Base-by-base conservation (phyloP, 1,140 invertebrate genomes). In the Atta colombica region DNA sequence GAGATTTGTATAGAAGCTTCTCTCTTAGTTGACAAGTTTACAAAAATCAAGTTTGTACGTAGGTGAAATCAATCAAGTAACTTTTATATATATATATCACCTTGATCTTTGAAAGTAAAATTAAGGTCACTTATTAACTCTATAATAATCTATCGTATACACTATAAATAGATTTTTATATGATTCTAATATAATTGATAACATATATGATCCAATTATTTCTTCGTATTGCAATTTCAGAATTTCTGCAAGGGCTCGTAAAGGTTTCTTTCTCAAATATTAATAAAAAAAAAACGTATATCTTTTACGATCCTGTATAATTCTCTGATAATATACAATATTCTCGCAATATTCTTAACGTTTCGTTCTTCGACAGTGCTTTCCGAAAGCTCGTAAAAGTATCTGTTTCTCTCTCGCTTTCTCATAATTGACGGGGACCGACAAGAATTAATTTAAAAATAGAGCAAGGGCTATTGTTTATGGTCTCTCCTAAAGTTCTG, bases 331-430 rank as follows among this genome's bases (percentile, higher is more conserved):
- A 60, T n/a, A 58, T 21, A 58, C 55, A 21, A 8, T 53, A 6
- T 21, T 6, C 18, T 3, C 25, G 18, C 5, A 35, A 78, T 65
- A 14, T 45, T 45, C 25, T 35, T 25, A 0, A 65, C 25, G 39
- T 6, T 25, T 58, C 35, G 10, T 18, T 21, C 18, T 12, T 16
- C 10, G 18, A 14, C 6, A 31, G 16, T 16, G 28, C 45, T 68
- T 80, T 65, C 63, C 6, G 12, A 78, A 55, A 65, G 49, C 61
- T 53, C 63, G 16, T 77, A 77, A 77, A 77, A 14, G 7, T 28
- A 5, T n/a, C 12, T 35, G 6, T 60, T 21, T 74, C 14, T 82
- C 31, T 82, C 6, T 16, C 14, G 12, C 28, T 66, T 14, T 18
- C 65, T 31, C 25, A 1, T 6, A n/a, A 12, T 45, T 5, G 51